phyloP scores from a whole-genome alignment of 2,113 vertebrate species.

The Corvus hawaiiensis region DNA sequence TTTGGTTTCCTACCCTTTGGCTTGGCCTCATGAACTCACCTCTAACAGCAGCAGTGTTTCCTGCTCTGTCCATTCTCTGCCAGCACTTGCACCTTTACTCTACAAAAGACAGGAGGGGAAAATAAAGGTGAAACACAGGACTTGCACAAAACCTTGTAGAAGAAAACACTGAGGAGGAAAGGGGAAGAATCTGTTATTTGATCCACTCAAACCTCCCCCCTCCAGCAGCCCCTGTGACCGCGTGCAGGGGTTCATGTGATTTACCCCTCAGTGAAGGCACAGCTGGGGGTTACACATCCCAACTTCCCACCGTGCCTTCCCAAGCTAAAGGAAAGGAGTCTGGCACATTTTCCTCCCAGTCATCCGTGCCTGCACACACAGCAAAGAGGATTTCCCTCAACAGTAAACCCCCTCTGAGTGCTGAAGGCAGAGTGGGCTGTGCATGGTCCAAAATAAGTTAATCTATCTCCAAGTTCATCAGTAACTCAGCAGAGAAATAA shows the following conservation, averaged over 20 bases:
- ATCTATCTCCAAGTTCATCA: not conserved
- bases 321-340: not conserved
- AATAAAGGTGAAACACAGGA: not conserved
- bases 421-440: not conserved
- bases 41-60: constrained; percentile 93
- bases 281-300: not conserved
- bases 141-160: not conserved
- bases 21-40: constrained; percentile 67
- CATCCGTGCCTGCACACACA: not conserved
- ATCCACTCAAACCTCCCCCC: not conserved
- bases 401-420: not conserved
- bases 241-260: fast-evolving
- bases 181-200: not conserved
- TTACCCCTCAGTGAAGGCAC: not conserved
- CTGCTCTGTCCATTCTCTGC: constrained; percentile 95
- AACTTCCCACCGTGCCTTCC: not conserved
- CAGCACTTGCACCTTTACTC: constrained; percentile 85
- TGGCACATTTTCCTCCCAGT: not conserved
- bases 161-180: not conserved
- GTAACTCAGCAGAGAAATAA: not conserved
- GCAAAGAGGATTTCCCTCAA: not conserved
- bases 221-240: not conserved
- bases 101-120: not conserved
- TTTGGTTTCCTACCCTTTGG: not conserved
- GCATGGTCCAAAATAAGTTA: not conserved